Conservation (phyloP, 2,888 invertebrate genomes). For the Thysanoteuthis rhombus region DNA sequence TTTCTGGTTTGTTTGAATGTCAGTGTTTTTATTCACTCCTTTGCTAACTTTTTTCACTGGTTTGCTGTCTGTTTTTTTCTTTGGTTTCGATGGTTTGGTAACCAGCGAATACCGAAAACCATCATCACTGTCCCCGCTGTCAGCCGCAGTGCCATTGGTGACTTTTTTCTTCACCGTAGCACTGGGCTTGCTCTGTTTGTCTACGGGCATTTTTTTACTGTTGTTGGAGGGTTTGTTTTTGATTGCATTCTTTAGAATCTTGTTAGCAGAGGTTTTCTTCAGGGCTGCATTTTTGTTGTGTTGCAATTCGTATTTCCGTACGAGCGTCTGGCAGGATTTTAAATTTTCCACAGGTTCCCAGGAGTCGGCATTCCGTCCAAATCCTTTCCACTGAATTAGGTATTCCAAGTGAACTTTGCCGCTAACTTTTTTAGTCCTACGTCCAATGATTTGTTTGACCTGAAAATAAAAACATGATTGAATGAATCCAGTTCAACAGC, state of each 20-base stretch:
- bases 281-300: not conserved
- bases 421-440: not conserved
- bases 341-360: conserved; percentile 60
- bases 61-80: conserved; percentile 35
- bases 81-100: conserved; percentile 33
- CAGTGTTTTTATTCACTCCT: not conserved
- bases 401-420: conserved; percentile 40
- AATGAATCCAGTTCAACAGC: not conserved
- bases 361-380: conserved; percentile 52
- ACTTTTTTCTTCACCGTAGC: not conserved
- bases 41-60: conserved; percentile 1
- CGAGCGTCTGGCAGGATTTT: conserved; percentile 43
- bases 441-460: conserved; percentile 20
- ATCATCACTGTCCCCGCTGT: conserved; percentile 45
- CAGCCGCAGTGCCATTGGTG: conserved; percentile 14
- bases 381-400: conserved; percentile 59
- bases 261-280: not conserved
- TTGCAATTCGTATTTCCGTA: conserved; percentile 45
- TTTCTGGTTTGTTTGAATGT: not conserved
- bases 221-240: conserved; percentile 31
- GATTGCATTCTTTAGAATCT: conserved; percentile 29
- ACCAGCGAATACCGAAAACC: conserved; percentile 49
- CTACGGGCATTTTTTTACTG: not conserved
- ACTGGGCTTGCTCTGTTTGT: not conserved
- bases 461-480: not conserved